phyloP scores from a whole-genome alignment of 2,888 invertebrate species.

The Julus scanicus region DNA sequence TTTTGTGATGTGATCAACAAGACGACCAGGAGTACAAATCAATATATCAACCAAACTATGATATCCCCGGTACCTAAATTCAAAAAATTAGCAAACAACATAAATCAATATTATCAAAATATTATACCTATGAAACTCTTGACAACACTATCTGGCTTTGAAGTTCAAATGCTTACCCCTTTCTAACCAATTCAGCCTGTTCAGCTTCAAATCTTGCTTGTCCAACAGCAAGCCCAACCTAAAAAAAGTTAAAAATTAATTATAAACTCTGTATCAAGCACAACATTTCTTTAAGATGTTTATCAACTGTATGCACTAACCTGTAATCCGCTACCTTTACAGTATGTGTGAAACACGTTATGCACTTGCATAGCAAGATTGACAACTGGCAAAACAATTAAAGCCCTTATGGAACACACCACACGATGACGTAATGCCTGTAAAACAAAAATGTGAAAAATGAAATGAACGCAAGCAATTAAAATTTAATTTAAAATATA shows the following conservation, averaged over 20 bases:
- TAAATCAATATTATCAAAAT: not conserved
- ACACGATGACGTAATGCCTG: slow-evolving; percentile 73
- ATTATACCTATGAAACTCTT: not conserved
- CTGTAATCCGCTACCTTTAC: slow-evolving; percentile 68
- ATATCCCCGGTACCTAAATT: slow-evolving; percentile 54
- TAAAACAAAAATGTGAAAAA: slow-evolving; percentile 7
- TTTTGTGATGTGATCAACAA: slow-evolving; percentile 69
- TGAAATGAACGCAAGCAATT: not conserved
- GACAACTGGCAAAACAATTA: slow-evolving; percentile 92
- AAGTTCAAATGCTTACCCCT: slow-evolving; percentile 64
- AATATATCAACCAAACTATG: slow-evolving; percentile 67
- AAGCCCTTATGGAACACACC: slow-evolving; percentile 78
- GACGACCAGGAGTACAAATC: slow-evolving; percentile 69
- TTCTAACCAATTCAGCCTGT: slow-evolving; percentile 62
- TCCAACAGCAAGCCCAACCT: slow-evolving; percentile 75
- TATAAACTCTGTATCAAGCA: not conserved
- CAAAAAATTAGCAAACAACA: not conserved
- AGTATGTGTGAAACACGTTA: slow-evolving; percentile 77
- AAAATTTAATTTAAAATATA: not conserved
- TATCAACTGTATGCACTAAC: not conserved
- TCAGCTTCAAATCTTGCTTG: slow-evolving; percentile 70
- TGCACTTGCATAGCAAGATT: slow-evolving; percentile 91
- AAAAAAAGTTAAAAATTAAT: not conserved
- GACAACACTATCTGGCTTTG: not conserved
- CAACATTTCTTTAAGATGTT: not conserved